Conservation (phyloP, 1,140 invertebrate genomes). For the Hyles vespertilio region DNA sequence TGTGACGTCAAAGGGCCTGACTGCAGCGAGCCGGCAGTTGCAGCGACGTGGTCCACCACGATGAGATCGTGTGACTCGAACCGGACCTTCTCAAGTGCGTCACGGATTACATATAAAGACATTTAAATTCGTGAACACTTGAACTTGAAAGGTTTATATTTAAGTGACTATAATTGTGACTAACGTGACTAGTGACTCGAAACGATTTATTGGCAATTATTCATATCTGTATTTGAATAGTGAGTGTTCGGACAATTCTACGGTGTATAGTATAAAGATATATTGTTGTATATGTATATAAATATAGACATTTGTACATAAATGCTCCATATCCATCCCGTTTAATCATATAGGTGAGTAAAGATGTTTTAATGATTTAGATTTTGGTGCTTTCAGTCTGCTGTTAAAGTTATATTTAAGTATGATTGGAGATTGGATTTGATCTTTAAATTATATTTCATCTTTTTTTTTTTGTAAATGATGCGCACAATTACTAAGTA, state of each 20-base stretch:
- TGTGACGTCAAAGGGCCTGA: constrained; percentile 83
- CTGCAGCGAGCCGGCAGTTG: constrained; percentile 74
- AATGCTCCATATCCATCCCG: constrained; percentile 59
- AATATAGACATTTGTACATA: constrained; percentile 41
- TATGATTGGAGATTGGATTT: no score
- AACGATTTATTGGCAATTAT: constrained; percentile 1
- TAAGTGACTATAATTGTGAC: constrained; percentile 18
- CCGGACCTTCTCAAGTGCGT: constrained; percentile 70
- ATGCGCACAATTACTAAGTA: no score
- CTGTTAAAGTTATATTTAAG: no score
- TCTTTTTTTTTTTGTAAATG: no score
- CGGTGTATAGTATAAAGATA: constrained; percentile 2
- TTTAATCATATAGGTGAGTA: no score
- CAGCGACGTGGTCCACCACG: constrained; percentile 70
- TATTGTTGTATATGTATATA: constrained; percentile 49
- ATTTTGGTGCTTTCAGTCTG: constrained; percentile 45
- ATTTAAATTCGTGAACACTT: constrained; percentile 23
- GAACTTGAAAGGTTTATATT: constrained; percentile 27
- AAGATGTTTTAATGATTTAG: constrained; percentile 35
- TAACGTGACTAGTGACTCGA: neutral
- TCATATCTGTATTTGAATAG: constrained; percentile 8
- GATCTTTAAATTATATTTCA: no score
- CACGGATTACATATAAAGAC: constrained; percentile 54
- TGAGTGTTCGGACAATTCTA: constrained; percentile 16
- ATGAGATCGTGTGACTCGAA: constrained; percentile 75